phyloP scores from a whole-genome alignment of 1,140 invertebrate genomes.

The Cydia amplana region DNA sequence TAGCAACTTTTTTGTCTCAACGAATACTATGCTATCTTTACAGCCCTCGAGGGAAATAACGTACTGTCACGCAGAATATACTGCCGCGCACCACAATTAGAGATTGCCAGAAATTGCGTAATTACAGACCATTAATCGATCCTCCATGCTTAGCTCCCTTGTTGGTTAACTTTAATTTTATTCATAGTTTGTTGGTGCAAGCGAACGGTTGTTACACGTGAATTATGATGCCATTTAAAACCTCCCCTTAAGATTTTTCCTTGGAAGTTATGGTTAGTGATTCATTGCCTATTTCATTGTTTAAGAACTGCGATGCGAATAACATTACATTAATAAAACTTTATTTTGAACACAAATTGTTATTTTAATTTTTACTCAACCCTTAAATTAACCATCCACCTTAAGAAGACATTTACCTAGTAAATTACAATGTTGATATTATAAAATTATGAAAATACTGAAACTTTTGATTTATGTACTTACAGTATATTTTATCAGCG shows the following conservation, averaged over 20 bases:
- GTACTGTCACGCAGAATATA: slow-evolving; percentile 75
- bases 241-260: slow-evolving; percentile 18
- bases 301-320: neutral
- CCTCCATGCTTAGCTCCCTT: slow-evolving; percentile 53
- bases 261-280: slow-evolving; percentile 7
- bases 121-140: slow-evolving; percentile 75
- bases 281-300: neutral
- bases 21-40: slow-evolving; percentile 67
- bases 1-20: slow-evolving; percentile 48
- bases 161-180: slow-evolving; percentile 30
- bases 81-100: slow-evolving; percentile 72
- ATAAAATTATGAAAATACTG: too few relatives aligned
- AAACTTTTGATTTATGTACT: too few relatives aligned
- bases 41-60: slow-evolving; percentile 75
- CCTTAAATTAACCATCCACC: too few relatives aligned
- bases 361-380: too few relatives aligned
- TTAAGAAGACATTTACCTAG: too few relatives aligned
- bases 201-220: slow-evolving; percentile 16
- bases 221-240: slow-evolving; percentile 22
- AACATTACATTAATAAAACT: too few relatives aligned
- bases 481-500: too few relatives aligned
- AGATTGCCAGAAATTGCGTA: slow-evolving; percentile 77
- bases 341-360: too few relatives aligned
- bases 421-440: too few relatives aligned
- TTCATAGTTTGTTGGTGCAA: slow-evolving; percentile 30